phyloP scores from a whole-genome alignment of 2,797 vertebrate species.

The Poeciliopsis infans region DNA sequence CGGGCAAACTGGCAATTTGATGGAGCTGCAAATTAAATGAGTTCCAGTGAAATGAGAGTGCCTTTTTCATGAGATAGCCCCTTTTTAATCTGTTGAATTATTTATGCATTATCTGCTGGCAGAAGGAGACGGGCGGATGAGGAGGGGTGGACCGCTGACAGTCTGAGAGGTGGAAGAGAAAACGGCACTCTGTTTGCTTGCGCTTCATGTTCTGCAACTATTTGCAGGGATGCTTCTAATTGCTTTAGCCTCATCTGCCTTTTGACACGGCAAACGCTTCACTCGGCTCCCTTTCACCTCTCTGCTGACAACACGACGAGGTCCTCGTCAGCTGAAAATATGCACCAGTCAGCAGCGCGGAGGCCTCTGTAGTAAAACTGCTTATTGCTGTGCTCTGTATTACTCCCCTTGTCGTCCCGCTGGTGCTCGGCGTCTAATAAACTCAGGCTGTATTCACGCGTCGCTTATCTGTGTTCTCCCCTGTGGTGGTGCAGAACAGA shows the following conservation, averaged over 20 bases:
- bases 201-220: constrained; percentile 18
- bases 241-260: constrained; percentile 8
- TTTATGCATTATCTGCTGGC: constrained; percentile 56
- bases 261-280: background rate
- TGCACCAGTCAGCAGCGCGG: constrained; percentile 59
- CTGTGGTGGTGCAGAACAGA: background rate
- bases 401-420: constrained; percentile 24
- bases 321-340: constrained; percentile 66
- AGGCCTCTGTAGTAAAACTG: constrained; percentile 41
- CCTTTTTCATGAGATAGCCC: constrained; percentile 27
- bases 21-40: constrained; percentile 25
- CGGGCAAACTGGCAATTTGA: constrained; percentile 16
- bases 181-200: constrained; percentile 9
- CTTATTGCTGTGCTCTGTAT: constrained; percentile 36
- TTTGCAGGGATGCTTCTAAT: constrained; percentile 5
- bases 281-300: constrained; percentile 33
- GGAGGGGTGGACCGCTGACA: constrained; percentile 34
- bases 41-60: constrained; percentile 23
- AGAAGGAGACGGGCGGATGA: constrained; percentile 12
- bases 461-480: background rate
- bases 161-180: constrained; percentile 19
- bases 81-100: constrained; percentile 64
- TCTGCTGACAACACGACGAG: constrained; percentile 43
- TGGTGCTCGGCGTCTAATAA: constrained; percentile 40
- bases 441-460: constrained; percentile 34